Evolutionary conservation across 1,140 invertebrate species (phyloP), one percentile per base, ranked within the genome.

Genomic region (Panagrolaimus sp.): DNA sequence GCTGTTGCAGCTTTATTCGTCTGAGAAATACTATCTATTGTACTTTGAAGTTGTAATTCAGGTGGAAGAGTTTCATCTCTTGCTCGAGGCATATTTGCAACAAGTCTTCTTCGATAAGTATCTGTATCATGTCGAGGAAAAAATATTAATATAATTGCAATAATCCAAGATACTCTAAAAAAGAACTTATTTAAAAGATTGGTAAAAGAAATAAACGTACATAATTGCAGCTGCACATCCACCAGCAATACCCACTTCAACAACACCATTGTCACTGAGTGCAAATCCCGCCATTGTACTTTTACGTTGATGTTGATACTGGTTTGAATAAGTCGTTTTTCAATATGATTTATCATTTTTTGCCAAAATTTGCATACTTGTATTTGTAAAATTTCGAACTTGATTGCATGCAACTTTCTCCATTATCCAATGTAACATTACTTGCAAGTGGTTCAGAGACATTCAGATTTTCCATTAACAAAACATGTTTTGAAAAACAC

Each of bases 1-100:
- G 51, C 20, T 3, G 51, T 57, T 11, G 14, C n/a, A 2, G 51
- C 51, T 20, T n/a, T n/a, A n/a, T n/a, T n/a, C n/a, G n/a, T n/a
- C n/a, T n/a, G n/a, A n/a, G 51, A 13, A 11, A 57, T 57, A 57
- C 51, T 57, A 11, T 57, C 20, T 11, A 57, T 57, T 11, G 51
- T 57, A 9, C 20, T 25, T 57, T 57, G 11, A 57, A 57, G 51
- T 57, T 57, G 51, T 1, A 57, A 16, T 57, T 57, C 51, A 20
- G 20, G 11, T 5, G 51, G 51, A 13, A 57, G 51, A 11, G 27
- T 57, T 57, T 57, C 51, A 57, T 57, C 51, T 20, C 51, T 1
- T 0, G 51, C 51, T 57, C 51, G 8, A 5, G 51, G 51, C 51
- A 57, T 57, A 27, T 57, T 57, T 9, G 51, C 51, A 11, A 57